phyloP scores from a whole-genome alignment of 2,888 invertebrate species.

The Agrotis segetum region DNA sequence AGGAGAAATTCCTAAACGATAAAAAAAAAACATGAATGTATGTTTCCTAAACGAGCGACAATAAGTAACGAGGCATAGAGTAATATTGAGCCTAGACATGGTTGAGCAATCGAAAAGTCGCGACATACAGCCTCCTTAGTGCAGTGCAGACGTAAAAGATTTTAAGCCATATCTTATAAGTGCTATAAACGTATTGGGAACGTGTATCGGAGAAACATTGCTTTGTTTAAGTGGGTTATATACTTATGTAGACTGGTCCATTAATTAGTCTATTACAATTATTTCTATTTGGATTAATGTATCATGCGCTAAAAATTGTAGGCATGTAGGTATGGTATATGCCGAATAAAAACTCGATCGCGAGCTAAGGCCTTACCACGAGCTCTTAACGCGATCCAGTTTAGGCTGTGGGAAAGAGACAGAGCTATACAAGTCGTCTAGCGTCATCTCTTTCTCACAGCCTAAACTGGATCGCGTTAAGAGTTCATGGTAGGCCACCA shows the following conservation, averaged over 20 bases:
- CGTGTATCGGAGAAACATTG: conserved; percentile 3
- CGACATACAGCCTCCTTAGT: conserved; percentile 44
- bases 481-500: no score
- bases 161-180: conserved; percentile 17
- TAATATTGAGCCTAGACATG: conserved; percentile 50
- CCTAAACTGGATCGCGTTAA: no score
- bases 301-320: no score
- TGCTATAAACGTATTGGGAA: background rate
- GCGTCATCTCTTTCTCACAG: no score
- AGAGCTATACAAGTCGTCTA: no score
- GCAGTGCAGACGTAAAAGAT: conserved; percentile 45
- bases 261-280: conserved; percentile 1
- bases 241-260: background rate
- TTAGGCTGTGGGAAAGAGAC: no score
- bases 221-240: conserved; percentile 6
- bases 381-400: no score
- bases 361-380: no score
- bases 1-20: no score
- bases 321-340: no score
- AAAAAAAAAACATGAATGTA: conserved; percentile 34
- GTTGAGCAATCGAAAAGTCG: conserved; percentile 53
- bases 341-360: no score
- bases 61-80: conserved; percentile 48
- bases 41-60: conserved; percentile 39
- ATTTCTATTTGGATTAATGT: background rate